Base-by-base conservation (phyloP, 2,888 invertebrate species). In the Tinea semifulvella region DNA sequence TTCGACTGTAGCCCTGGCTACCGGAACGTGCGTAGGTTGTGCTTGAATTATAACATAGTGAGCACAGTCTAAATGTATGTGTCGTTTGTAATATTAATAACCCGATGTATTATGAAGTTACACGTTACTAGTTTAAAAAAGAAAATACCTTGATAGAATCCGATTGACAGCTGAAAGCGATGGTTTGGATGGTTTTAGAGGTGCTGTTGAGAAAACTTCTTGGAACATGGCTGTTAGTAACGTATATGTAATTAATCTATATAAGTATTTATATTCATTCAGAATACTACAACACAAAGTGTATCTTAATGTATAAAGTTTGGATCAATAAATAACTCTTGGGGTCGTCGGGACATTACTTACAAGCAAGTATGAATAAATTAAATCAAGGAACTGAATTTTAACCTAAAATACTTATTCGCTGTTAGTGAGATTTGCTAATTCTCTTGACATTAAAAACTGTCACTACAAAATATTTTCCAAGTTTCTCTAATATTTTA, bases 341-440 rank as follows among this genome's bases (percentile, higher is more conserved):
- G 22, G 22, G 22, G 20, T 3, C 8, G 22, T 40, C 13, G 11
- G 31, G 31, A 5, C 22, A 22, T 22, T 13, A 22, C 19, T 40
- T 22, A 36, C n/a, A 17, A 6, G 40, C 22, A 40, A 18, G 13
- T 40, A 22, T 22, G 22, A 46, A 44, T 49, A 47, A 48, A 49
- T 48, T 47, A 43, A 44, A 45, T 54, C 57, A 60, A 71, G 67
- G 65, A 70, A 71, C 70, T 67, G 62, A 68, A 64, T 22, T 22
- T 4, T 40, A 22, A 14, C 40, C 22, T 40, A 40, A 40, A 22
- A 20, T 40, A 40, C 20, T 20, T 22, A 20, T 40, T 40, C 40
- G 40, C 40, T 40, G 40, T 40, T 22, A 40, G 14, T 22, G 40
- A 40, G 40, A 40, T 40, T 20, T 40, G 20, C 18, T 40, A 17